Evolutionary conservation across 2,797 vertebrate species (phyloP).

Genomic region (Cossypha niveicapilla): DNA sequence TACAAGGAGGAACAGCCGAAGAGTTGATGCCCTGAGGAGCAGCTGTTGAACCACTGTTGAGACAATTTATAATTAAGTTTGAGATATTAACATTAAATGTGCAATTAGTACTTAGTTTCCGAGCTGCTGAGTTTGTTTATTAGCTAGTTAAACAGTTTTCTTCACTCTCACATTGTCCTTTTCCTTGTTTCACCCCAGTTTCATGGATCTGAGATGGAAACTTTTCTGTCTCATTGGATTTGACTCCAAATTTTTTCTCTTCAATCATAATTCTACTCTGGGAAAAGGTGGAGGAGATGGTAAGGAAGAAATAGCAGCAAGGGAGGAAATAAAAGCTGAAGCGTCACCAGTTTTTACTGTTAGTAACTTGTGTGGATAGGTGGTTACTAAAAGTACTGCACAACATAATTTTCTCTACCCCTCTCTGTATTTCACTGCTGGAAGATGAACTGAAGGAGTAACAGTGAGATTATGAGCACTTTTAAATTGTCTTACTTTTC

Average conservation of each 20-base stretch:
- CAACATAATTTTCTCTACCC: neutral
- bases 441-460: neutral
- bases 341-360: neutral
- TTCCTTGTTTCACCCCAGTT: neutral
- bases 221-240: neutral
- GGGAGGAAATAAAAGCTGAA: neutral
- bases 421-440: neutral
- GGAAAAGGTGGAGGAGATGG: neutral
- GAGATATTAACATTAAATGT: neutral
- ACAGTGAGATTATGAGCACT: neutral
- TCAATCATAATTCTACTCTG: neutral
- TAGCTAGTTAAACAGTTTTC: neutral
- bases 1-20: neutral
- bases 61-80: neutral
- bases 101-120: neutral
- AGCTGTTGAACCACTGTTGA: conserved; percentile 39
- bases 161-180: neutral
- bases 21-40: conserved; percentile 47
- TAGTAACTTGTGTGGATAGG: neutral
- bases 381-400: neutral
- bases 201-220: neutral
- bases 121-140: neutral
- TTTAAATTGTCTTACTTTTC: neutral
- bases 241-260: neutral
- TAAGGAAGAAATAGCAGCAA: neutral